These are phyloP conservation scores for Meloidogyne chitwoodi DNA, from an alignment of 1,140 invertebrate species.

Conservation along the genomic window DNA sequence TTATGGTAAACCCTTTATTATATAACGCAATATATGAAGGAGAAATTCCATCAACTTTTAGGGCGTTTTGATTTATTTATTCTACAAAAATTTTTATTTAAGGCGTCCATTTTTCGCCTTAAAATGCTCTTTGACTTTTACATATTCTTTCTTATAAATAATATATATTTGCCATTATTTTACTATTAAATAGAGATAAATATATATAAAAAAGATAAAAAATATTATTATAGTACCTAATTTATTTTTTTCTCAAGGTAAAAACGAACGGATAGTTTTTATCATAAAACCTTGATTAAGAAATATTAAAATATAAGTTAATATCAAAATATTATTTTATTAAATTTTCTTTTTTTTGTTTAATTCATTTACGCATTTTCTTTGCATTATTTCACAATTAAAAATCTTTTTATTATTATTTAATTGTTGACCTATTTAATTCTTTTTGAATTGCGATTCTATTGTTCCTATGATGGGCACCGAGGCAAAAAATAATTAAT, in stretches of 20 bases:
- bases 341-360: background rate
- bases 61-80: background rate
- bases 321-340: no score
- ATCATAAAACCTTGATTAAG: no score
- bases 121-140: background rate
- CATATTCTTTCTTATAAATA: background rate
- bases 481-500: background rate
- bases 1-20: background rate
- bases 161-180: no score
- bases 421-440: background rate
- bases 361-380: background rate
- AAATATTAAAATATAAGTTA: no score
- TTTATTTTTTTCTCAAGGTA: no score
- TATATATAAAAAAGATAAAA: no score
- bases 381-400: background rate
- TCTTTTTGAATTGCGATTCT: background rate
- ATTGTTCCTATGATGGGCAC: background rate
- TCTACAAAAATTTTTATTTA: background rate
- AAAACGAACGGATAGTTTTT: no score
- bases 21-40: background rate
- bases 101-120: background rate
- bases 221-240: no score
- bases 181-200: no score
- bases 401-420: background rate
- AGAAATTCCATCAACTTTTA: background rate